Evolutionary conservation across 1,140 invertebrate species (phyloP), one percentile per base, ranked within the genome.

Genomic region (Pseudomyrmex sp.): DNA sequence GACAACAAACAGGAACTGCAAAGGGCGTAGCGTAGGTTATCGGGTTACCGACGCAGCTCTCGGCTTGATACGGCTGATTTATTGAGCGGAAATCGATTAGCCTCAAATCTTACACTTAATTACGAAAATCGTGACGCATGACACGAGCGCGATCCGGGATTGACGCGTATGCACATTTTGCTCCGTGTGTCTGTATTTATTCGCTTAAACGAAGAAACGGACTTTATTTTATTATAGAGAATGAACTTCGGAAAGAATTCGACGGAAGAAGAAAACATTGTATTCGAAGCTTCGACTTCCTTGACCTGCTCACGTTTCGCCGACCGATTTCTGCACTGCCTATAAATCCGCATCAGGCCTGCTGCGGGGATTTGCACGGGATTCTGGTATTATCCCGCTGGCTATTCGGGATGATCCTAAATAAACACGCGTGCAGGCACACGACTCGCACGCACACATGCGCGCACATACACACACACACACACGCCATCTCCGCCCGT

Each of bases 351-450:
- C 83, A 90, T 86, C 84, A 62, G 85, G 35, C 58, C 79, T 73
- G 66, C 79, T 75, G 20, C 77, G 58, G 65, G 85, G 85, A 90
- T 88, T 89, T 90, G 72, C 77, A 72, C 73, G 72, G 79, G 83
- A 83, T 82, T 73, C 20, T 44, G 18, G 86, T 87, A 92, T 90
- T 90, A 91, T 68, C 75, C 79, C 62, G 70, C 66, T 84, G 66
- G 52, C 61, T 63, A 62, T 74, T 63, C 20, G 26, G 86, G 91
- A 91, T 92, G 90, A 92, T 93, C 92, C 92, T 93, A 92, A 93
- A 89, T 89, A 93, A 93, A 93, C 91, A 92, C 85, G 88, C 80
- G 88, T 62, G 70, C 77, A 70, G 92, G 90, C 92, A 93, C 92
- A 93, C 93, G 93, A 93, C 91, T 88, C 54, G 59, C 63, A 85